Conservation (phyloP, 2,888 invertebrate species). For the Cotesia congregata region DNA sequence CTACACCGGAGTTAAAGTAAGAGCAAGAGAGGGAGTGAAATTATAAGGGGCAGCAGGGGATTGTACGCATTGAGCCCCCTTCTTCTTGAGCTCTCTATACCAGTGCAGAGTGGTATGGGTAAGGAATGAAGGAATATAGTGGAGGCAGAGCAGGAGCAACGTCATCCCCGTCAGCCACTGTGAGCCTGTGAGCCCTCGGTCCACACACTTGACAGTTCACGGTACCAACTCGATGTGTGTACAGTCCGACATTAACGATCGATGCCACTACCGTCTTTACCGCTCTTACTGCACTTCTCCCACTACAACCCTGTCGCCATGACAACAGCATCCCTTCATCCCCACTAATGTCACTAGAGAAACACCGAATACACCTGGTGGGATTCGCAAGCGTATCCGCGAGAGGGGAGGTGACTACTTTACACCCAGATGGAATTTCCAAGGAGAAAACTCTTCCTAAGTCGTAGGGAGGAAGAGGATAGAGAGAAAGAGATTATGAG, state of each 20-base stretch:
- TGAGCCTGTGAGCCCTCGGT: constrained; percentile 26
- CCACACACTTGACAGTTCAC: constrained; percentile 32
- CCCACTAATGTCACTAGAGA: constrained; percentile 46
- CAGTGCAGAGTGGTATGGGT: constrained; percentile 21
- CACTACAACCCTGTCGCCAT: constrained; percentile 56
- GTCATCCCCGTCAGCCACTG: constrained; percentile 13
- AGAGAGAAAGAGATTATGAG: constrained; percentile 1
- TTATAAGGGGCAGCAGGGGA: constrained; percentile 19
- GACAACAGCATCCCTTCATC: constrained; percentile 65
- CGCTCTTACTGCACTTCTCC: constrained; percentile 50
- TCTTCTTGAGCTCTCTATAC: not conserved
- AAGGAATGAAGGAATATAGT: constrained; percentile 32
- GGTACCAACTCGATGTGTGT: constrained; percentile 29
- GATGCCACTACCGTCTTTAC: constrained; percentile 30
- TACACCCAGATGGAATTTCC: constrained; percentile 34
- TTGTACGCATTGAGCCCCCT: constrained; percentile 32
- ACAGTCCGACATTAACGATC: constrained; percentile 35
- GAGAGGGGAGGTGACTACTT: constrained; percentile 33
- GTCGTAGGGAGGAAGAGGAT: not conserved
- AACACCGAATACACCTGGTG: constrained; percentile 50
- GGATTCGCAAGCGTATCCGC: constrained; percentile 44
- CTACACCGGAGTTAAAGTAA: not conserved
- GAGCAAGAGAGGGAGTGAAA: constrained; percentile 14
- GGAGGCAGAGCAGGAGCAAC: constrained; percentile 29
- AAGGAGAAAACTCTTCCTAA: constrained; percentile 1